A percentile compares a stretch with the other conserved stretches of the same genome.
phyloP scores from a whole-genome alignment of 1,140 invertebrate genomes.

The Rhizoglyphus robini region DNA sequence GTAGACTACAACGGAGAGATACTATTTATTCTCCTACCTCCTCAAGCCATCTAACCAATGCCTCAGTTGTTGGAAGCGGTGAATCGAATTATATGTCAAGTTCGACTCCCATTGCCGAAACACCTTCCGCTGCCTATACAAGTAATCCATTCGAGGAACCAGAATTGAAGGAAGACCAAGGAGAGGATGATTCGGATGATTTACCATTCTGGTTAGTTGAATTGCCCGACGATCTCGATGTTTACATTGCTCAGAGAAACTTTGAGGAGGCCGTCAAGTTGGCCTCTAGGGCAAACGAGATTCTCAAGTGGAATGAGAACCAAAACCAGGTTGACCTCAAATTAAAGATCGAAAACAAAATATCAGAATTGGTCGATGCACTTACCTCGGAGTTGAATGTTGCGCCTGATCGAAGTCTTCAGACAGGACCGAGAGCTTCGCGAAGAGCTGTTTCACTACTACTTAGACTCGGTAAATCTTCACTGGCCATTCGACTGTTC shows the following conservation, averaged over 20 bases:
- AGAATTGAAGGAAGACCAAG: conserved; percentile 30
- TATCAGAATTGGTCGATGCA: conserved; percentile 62
- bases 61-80: neutral
- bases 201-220: conserved; percentile 77
- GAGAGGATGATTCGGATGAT: conserved; percentile 27
- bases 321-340: conserved; percentile 18
- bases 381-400: conserved; percentile 75
- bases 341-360: conserved; percentile 53
- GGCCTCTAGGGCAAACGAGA: conserved; percentile 49
- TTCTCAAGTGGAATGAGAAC: conserved; percentile 26
- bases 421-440: conserved; percentile 79
- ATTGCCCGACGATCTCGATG: conserved; percentile 86
- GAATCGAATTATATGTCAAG: neutral
- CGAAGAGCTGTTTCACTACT: conserved; percentile 71
- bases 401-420: conserved; percentile 68
- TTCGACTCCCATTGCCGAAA: neutral
- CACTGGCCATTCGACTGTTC: conserved; percentile 66
- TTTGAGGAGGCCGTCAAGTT: conserved; percentile 80
- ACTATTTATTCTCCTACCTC: neutral
- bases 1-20: conserved; percentile 16
- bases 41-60: neutral
- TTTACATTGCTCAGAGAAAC: conserved; percentile 88
- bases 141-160: conserved; percentile 24
- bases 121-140: neutral
- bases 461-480: conserved; percentile 59